Conservation (phyloP, 1,140 invertebrate species). For the Trachelipus rathkii region DNA sequence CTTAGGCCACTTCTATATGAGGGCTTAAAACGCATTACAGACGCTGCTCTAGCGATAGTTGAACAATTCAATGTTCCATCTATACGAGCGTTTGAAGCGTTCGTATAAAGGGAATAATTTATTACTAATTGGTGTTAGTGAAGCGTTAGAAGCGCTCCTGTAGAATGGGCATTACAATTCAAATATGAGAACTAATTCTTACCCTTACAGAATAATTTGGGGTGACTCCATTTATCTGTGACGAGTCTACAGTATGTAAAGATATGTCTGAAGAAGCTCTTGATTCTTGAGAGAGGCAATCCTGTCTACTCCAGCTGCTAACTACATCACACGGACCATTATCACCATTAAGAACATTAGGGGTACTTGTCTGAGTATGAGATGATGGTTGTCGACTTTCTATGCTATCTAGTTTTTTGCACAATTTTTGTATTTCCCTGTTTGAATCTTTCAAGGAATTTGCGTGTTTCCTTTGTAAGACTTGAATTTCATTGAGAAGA, state of each 20-base stretch:
- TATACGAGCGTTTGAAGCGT: too few relatives aligned
- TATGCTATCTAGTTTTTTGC: background rate
- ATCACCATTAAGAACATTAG: background rate
- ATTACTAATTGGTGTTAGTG: too few relatives aligned
- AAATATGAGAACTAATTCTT: background rate
- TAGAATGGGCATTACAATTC: too few relatives aligned
- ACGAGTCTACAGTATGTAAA: background rate
- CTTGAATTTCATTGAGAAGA: slow-evolving; percentile 1
- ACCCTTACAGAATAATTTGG: background rate
- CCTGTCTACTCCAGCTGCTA: background rate
- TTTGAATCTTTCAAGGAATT: background rate
- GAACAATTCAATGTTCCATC: too few relatives aligned
- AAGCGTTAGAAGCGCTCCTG: too few relatives aligned
- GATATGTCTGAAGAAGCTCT: background rate
- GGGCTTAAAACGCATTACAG: too few relatives aligned
- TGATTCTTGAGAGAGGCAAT: background rate
- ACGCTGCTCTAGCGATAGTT: too few relatives aligned
- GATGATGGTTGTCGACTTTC: background rate
- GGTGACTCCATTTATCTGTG: background rate
- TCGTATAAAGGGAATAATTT: background rate
- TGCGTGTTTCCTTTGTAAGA: background rate
- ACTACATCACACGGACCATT: too few relatives aligned
- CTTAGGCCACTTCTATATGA: too few relatives aligned
- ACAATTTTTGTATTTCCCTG: background rate
- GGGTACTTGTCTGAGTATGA: background rate